phyloP scores from a whole-genome alignment of 37 sponge, comb jelly and placozoan species.

The Aplysina aerophoba region DNA sequence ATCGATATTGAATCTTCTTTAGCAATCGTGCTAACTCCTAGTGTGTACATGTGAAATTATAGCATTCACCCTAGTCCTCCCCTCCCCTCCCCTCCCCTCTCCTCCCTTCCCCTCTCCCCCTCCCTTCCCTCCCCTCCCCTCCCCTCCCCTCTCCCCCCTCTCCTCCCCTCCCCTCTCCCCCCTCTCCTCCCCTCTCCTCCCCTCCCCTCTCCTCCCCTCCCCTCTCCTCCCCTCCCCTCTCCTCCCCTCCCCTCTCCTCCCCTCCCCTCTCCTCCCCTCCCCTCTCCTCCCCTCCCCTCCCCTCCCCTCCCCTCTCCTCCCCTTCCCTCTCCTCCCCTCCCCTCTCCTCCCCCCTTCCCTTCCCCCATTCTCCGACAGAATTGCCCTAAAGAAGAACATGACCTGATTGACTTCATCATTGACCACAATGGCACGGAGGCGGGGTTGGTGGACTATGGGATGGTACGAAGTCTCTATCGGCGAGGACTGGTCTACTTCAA shows the following conservation, averaged over 20 bases:
- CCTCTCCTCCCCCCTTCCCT: neutral
- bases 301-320: too few species aligned
- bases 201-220: neutral
- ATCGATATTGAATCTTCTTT: too few species aligned
- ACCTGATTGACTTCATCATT: conserved; percentile 73
- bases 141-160: neutral
- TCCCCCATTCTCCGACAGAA: too few species aligned
- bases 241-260: too few species aligned
- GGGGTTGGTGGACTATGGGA: conserved; percentile 44
- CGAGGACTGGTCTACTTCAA: conserved; percentile 85
- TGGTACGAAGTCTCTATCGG: conserved; percentile 81
- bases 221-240: too few species aligned
- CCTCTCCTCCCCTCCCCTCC: too few species aligned
- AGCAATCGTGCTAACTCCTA: too few species aligned
- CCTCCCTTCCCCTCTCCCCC: neutral
- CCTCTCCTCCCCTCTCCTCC: neutral
- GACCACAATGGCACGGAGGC: conserved; percentile 61
- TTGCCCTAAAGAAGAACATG: conserved; percentile 73
- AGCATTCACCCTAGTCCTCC: too few species aligned
- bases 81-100: too few species aligned
- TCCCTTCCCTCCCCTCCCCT: neutral
- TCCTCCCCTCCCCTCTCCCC: neutral
- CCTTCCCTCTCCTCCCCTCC: neutral
- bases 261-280: too few species aligned
- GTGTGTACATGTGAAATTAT: too few species aligned